Conservation (phyloP, 2,797 vertebrate genomes). For the Lemur catta region DNA sequence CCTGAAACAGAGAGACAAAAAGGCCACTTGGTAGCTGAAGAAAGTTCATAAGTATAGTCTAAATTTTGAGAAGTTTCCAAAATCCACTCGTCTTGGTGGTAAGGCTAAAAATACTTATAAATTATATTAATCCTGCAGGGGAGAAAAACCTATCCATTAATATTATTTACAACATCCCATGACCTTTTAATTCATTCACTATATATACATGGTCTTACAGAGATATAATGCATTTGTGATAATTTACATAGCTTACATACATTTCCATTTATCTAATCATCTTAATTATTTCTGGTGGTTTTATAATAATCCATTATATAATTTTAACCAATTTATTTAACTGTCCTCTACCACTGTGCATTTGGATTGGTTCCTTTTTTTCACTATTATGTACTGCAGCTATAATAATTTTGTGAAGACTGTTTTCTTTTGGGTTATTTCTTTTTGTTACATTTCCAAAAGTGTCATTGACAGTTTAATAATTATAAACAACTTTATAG, state of each 20-base stretch:
- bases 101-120: background rate
- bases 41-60: background rate
- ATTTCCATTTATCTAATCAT: background rate
- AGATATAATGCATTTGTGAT: background rate
- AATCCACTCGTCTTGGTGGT: background rate
- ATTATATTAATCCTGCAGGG: background rate
- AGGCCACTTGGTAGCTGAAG: background rate
- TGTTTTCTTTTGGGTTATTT: background rate
- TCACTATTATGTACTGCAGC: background rate
- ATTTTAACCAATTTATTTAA: background rate
- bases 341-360: background rate
- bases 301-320: background rate
- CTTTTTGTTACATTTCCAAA: background rate
- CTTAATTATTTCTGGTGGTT: background rate
- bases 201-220: background rate
- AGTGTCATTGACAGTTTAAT: background rate
- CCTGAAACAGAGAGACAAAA: conserved; percentile 83
- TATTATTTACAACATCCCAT: background rate
- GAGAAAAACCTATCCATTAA: background rate
- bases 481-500: background rate
- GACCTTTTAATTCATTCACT: background rate
- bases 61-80: background rate
- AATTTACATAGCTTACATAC: background rate
- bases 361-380: background rate
- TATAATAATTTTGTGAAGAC: background rate